Evolutionary conservation across 2,888 invertebrate genomes (phyloP), one percentile per base, ranked within the genome.

Genomic region (Blomia tropicalis): DNA sequence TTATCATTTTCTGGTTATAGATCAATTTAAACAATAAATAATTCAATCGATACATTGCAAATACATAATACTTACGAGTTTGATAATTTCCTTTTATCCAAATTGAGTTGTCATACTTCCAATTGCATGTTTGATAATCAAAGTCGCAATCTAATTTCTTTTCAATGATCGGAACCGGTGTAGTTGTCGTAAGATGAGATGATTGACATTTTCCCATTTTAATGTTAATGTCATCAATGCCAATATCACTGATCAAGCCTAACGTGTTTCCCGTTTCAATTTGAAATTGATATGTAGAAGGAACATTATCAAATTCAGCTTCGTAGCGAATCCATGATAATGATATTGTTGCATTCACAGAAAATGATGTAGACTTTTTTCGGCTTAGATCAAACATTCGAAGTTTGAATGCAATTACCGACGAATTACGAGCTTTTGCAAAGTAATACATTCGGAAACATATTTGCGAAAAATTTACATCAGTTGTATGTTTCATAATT

Each of bases 221-320:
- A 11, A 68, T 58, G 17, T 63, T 60, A 29, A 68, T 66, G 27
- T 68, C 68, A 59, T 68, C 68, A 19, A 68, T 17, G 25, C 67
- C 68, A 17, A 68, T 66, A 47, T 68, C 67, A 19, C 66, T 65
- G 7, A 63, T 32, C 4, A 22, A 60, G 19, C 67, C 64, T 53
- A 2, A 31, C 23, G 14, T 36, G 41, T 43, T 43, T 27, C 7
- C 25, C 25, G 27, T 5, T 27, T 22, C 11, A 62, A 58, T 41
- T n/a, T 5, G 27, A 2, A 53, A 23, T 51, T 14, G 11, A 25
- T 32, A 56, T 19, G 29, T 32, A n/a, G 41, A n/a, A 5, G 60
- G 53, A 11, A 60, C 22, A 23, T 30, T 22, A 11, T 29, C 29
- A 11, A 60, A 27, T 19, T 41, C 43, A n/a, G 11, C 19, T n/a